Conservation (phyloP, 2,113 vertebrate species). For the Spheniscus mendiculus region DNA sequence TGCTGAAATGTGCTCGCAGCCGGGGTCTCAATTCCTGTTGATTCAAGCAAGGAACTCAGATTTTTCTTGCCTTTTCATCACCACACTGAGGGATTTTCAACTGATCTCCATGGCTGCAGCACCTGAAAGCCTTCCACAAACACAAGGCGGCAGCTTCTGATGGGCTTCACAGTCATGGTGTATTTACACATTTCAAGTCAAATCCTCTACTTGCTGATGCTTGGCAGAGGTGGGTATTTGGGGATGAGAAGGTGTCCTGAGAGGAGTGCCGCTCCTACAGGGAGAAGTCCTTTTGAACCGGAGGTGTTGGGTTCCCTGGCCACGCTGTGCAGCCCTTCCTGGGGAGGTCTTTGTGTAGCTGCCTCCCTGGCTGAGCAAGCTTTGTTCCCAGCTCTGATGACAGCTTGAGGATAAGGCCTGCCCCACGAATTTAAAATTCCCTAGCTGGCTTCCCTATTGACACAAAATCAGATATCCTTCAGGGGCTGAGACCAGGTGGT, state of each 20-base stretch:
- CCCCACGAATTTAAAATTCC: neutral
- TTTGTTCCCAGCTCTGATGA: neutral
- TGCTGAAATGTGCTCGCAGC: neutral
- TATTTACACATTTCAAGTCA: neutral
- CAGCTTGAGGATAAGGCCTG: neutral
- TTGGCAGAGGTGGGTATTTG: neutral
- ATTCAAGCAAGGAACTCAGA: neutral
- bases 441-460: neutral
- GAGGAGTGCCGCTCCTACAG: neutral
- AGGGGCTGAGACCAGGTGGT: neutral
- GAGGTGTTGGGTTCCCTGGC: neutral
- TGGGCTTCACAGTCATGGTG: neutral
- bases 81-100: neutral
- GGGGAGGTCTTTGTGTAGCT: accelerated
- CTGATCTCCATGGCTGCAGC: neutral
- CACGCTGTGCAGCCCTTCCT: accelerated
- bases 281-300: neutral
- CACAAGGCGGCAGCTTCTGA: neutral
- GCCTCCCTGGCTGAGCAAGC: accelerated
- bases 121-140: neutral
- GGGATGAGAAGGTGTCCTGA: neutral
- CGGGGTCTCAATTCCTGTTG: neutral
- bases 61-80: neutral
- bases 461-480: neutral
- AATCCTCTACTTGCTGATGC: neutral